Base-by-base conservation (phyloP, 2,113 vertebrate species). In the Odontesthes bonariensis region DNA sequence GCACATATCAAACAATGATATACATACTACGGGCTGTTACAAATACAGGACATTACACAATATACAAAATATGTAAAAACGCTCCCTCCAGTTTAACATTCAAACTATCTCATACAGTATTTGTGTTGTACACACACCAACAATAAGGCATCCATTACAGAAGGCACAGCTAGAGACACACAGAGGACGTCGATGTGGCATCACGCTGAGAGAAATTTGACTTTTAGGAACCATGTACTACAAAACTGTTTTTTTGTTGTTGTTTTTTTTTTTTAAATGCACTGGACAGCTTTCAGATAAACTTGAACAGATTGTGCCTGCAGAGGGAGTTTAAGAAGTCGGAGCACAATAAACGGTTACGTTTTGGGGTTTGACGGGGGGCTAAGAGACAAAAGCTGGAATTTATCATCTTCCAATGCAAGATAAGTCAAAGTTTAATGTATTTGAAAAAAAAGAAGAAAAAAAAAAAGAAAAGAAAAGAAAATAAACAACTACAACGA, bases 61-160 rank as follows among this genome's bases (percentile, higher is more conserved):
- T 86, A 83, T 92, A 92, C 84, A 88, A 82, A 88, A 79, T 8
- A 47, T 33, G 22, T n/a, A 69, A 86, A 40, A 62, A 56, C 54
- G 32, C 38, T 64, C 71, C 58, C 63, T 89, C 82, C 88, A 86
- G 81, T 84, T 86, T 22, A 76, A 79, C 46, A 61, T 76, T 67
- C 46, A 84, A 75, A 84, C 59, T 70, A 59, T 69, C 69, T 78
- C 71, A 81, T 49, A 73, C 74, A 77, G 51, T 64, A 71, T 74
- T 57, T 78, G 46, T 61, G 54, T 77, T 71, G 32, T 40, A 56
- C 65, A 62, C 7, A 49, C 46, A 67, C 65, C 49, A 83, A 75
- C 61, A 60, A 40, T 49, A 55, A 78, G 69, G 76, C 16, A 19
- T 68, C 23, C 17, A 22, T 51, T 77, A 59, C 51, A 73, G 65